These are phyloP conservation scores for Psittacula cyanocephala DNA, from an alignment of 2,113 vertebrate species.

Conservation along the genomic window DNA sequence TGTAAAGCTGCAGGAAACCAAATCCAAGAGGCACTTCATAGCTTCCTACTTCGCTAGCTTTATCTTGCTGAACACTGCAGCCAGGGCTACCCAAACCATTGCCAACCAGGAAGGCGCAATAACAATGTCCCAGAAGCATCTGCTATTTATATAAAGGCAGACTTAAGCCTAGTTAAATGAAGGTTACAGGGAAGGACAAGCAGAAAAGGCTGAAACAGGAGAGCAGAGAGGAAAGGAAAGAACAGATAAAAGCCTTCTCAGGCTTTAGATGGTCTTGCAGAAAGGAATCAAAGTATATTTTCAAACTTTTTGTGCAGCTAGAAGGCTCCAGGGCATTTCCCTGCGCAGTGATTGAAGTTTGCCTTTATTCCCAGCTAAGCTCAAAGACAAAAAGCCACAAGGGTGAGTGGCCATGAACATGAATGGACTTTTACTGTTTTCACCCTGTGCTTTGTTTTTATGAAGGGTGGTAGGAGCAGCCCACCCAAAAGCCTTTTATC, in stretches of 20 bases:
- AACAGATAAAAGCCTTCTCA: neutral
- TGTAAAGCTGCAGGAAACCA: neutral
- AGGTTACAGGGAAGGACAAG: neutral
- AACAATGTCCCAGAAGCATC: neutral
- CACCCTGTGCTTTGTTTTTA: neutral
- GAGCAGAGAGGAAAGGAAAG: neutral
- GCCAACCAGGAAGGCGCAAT: neutral
- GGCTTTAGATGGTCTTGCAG: neutral
- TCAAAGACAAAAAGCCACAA: neutral
- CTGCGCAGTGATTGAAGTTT: neutral
- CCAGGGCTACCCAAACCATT: neutral
- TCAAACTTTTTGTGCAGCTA: neutral
- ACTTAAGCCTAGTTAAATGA: neutral
- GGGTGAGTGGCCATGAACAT: neutral
- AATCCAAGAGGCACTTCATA: neutral
- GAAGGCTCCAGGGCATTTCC: neutral
- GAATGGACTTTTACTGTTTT: neutral
- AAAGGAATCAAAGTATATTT: neutral
- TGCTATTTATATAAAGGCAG: neutral
- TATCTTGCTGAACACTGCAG: neutral
- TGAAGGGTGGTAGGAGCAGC: neutral
- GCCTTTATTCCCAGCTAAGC: neutral
- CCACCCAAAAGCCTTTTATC: constrained; percentile 15
- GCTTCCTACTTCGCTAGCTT: neutral
- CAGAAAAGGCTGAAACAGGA: neutral